A percentile compares a stretch with the other conserved stretches of the same genome.
Evolutionary conservation across 2,113 vertebrate genomes (phyloP).

Genomic region (Sturnus vulgaris): DNA sequence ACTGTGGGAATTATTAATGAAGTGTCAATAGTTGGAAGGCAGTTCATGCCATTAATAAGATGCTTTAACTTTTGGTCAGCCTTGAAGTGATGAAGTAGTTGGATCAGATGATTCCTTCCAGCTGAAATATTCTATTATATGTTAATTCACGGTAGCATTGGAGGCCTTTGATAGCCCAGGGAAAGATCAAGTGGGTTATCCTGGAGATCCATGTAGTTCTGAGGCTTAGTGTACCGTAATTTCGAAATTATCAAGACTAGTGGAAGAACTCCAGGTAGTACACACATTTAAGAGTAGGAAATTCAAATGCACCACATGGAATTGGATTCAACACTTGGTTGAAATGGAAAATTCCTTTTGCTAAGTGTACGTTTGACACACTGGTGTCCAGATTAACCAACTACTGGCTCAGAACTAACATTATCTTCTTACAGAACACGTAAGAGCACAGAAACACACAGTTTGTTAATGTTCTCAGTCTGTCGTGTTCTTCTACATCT

Average conservation of each 20-base stretch:
- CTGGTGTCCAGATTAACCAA: background rate
- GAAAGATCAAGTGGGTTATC: background rate
- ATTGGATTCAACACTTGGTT: background rate
- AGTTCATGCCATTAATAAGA: background rate
- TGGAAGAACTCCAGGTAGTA: background rate
- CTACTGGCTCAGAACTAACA: background rate
- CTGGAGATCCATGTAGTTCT: background rate
- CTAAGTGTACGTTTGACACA: accelerated
- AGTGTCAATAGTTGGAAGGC: background rate
- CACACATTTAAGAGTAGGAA: background rate
- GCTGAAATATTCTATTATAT: background rate
- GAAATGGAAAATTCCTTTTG: background rate
- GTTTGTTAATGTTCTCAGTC: background rate
- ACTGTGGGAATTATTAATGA: background rate
- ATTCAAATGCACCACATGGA: background rate
- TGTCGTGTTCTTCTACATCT: background rate
- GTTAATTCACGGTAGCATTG: background rate
- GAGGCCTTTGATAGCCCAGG: background rate
- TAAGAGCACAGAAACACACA: background rate
- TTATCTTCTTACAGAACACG: background rate
- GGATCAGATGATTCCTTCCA: background rate
- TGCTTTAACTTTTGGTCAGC: background rate
- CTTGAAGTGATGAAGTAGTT: background rate
- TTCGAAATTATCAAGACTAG: background rate
- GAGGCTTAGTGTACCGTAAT: background rate